Percentiles rank a stretch among this genome's conserved stretches.
These are phyloP conservation scores for Galaxias olidus DNA, from an alignment of 2,797 vertebrate genomes.

Conservation along the genomic window DNA sequence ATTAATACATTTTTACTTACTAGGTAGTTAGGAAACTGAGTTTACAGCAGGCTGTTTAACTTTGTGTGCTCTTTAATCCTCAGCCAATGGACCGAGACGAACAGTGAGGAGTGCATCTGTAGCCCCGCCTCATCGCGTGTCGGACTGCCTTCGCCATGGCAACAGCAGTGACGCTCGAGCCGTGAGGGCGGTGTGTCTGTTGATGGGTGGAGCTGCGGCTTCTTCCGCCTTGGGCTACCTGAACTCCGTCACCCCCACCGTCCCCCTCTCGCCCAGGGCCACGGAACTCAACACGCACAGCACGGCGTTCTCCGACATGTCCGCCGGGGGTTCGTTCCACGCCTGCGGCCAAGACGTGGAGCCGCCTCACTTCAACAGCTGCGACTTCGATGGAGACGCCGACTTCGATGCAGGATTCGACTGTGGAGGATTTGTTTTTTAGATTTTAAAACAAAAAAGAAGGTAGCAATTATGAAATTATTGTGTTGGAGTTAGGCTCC, in stretches of 20 bases:
- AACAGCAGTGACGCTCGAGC: constrained; percentile 78
- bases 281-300: constrained; percentile 51
- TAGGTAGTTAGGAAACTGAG: no score
- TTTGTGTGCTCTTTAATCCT: not conserved
- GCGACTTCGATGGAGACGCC: constrained; percentile 82
- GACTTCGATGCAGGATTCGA: constrained; percentile 80
- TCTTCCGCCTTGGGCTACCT: constrained; percentile 81
- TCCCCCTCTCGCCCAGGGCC: constrained; percentile 47
- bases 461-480: no score
- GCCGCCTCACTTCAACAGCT: constrained; percentile 76
- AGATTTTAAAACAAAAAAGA: constrained; percentile 22
- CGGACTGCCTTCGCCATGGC: constrained; percentile 82
- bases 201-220: constrained; percentile 82
- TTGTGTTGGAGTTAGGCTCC: no score
- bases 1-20: no score
- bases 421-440: constrained; percentile 83
- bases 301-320: constrained; percentile 62
- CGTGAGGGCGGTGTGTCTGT: constrained; percentile 78
- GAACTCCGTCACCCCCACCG: constrained; percentile 69
- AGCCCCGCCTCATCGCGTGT: constrained; percentile 63
- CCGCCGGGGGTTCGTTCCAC: constrained; percentile 60
- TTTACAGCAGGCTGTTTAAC: not conserved
- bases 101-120: constrained; percentile 51
- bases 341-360: constrained; percentile 74
- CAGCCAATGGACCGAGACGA: constrained; percentile 52